These are phyloP conservation scores for Ethmia dodecea DNA, from an alignment of 2,888 invertebrate species.

Conservation along the genomic window DNA sequence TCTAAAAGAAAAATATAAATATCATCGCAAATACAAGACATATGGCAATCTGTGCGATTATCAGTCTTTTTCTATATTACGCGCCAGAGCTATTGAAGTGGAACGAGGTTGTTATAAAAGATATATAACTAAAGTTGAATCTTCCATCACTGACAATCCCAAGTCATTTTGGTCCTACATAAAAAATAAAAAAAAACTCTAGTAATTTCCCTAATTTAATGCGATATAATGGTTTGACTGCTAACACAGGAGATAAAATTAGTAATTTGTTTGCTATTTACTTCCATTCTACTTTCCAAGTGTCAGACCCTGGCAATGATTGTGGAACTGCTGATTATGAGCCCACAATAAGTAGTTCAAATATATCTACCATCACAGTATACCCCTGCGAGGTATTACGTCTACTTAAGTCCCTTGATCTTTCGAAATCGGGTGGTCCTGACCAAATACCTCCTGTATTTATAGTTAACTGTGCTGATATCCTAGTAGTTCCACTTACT, in stretches of 20 bases:
- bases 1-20: slow-evolving; percentile 14
- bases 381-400: no score
- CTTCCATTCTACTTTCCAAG: slow-evolving; percentile 11
- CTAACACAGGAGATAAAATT: slow-evolving; percentile 14
- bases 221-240: slow-evolving; percentile 7
- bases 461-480: no score
- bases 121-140: slow-evolving; percentile 13
- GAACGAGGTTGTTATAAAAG: slow-evolving; percentile 11
- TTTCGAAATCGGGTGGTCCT: no score
- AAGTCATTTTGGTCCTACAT: no score
- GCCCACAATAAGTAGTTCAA: no score
- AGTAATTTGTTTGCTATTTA: slow-evolving; percentile 16
- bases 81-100: slow-evolving; percentile 11
- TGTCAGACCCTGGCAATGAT: no score
- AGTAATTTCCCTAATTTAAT: slow-evolving; percentile 14
- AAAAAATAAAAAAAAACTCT: slow-evolving; percentile 13
- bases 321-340: no score
- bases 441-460: no score
- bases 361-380: no score
- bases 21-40: slow-evolving; percentile 4
- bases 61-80: slow-evolving; percentile 10
- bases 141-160: slow-evolving; percentile 10
- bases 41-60: slow-evolving; percentile 11
- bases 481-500: no score
- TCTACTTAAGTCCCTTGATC: no score